Evolutionary conservation across 2,113 vertebrate genomes (phyloP).

Genomic region (Lophotis ruficrista): DNA sequence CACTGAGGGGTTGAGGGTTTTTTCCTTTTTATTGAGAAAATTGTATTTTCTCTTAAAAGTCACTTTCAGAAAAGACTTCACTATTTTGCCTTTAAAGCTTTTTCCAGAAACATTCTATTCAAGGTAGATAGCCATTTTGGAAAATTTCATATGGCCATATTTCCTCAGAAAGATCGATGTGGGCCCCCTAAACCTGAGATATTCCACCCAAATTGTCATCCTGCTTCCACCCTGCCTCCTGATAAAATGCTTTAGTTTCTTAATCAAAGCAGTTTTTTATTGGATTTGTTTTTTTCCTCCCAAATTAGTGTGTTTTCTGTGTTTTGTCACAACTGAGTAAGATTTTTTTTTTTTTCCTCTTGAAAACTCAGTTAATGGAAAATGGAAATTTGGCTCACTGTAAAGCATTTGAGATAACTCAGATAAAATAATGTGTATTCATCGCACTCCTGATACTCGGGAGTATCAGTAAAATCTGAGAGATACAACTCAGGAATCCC

Average conservation of each 20-base stretch:
- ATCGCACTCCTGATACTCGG: background rate
- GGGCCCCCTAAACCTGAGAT: background rate
- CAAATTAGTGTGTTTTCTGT: background rate
- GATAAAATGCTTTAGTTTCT: background rate
- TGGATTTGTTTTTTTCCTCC: background rate
- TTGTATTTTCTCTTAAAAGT: background rate
- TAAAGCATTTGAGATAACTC: background rate
- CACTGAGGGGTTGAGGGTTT: background rate
- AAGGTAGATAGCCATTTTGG: background rate
- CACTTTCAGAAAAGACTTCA: background rate
- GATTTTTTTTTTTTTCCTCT: background rate
- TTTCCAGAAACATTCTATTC: background rate
- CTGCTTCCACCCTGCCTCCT: background rate
- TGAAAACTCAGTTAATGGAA: background rate
- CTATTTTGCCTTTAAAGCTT: background rate
- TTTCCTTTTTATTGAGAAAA: background rate
- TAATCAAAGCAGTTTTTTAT: background rate
- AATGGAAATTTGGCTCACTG: background rate
- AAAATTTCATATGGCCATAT: background rate
- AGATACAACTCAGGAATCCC: background rate
- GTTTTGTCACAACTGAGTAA: background rate
- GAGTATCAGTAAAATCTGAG: background rate
- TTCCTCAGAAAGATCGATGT: background rate
- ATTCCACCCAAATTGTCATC: background rate
- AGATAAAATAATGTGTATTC: background rate